Percentiles rank a stretch among this genome's conserved stretches.
These are phyloP conservation scores for Eubasilissa splendida DNA, from an alignment of 2,888 invertebrate genomes.

Conservation along the genomic window DNA sequence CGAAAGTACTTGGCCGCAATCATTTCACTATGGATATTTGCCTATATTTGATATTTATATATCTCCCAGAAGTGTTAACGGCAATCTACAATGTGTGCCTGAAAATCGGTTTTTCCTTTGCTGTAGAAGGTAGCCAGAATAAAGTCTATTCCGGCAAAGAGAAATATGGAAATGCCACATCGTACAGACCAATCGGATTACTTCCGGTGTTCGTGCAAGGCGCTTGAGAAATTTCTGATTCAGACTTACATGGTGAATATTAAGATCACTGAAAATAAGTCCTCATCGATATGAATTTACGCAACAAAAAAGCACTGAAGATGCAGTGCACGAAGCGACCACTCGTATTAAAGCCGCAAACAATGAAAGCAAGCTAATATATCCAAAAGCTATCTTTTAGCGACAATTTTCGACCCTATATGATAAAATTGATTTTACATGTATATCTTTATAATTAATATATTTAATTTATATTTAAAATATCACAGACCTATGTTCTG, in stretches of 20 bases:
- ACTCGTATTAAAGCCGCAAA: not conserved
- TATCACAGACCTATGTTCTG: no score
- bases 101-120: not conserved
- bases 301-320: constrained; percentile 3
- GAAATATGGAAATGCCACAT: not conserved
- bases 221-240: not conserved
- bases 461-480: no score
- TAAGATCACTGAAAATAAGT: not conserved
- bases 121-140: not conserved
- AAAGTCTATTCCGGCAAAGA: not conserved
- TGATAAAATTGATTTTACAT: no score
- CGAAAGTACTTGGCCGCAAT: no score
- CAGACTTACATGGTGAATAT: not conserved
- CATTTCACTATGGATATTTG: constrained; percentile 3
- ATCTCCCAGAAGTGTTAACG: not conserved
- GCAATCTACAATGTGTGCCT: constrained; percentile 1
- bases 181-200: not conserved
- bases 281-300: not conserved
- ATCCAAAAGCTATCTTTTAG: no score
- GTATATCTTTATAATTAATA: no score
- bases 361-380: not conserved
- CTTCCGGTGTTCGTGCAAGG: not conserved
- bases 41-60: not conserved
- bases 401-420: no score
- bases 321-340: not conserved